Percentiles rank a stretch among this genome's conserved stretches.
These are phyloP conservation scores for Scelioninae gen. 1 DNA, from an alignment of 2,888 invertebrate species.

Conservation along the genomic window DNA sequence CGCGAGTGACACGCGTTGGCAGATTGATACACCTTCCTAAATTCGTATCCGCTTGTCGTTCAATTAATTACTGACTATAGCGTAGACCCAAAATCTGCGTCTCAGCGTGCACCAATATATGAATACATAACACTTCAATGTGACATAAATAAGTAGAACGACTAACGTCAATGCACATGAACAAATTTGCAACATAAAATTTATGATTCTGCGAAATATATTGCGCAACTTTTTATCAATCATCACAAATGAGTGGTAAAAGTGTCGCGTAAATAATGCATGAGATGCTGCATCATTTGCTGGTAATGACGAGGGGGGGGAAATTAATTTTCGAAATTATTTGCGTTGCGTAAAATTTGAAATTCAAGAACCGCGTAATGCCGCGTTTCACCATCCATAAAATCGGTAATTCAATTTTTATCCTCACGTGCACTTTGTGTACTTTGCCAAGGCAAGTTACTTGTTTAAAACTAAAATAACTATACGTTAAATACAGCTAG, in stretches of 20 bases:
- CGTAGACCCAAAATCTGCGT: conserved; percentile 29
- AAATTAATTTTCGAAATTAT: background rate
- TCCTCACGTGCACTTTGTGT: too few species aligned
- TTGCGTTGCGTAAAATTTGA: too few species aligned
- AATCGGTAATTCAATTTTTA: too few species aligned
- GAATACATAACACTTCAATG: conserved; percentile 1
- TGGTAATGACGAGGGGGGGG: background rate
- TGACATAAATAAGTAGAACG: conserved; percentile 16
- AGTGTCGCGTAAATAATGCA: background rate
- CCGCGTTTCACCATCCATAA: too few species aligned
- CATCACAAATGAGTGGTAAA: background rate
- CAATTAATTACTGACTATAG: conserved; percentile 54
- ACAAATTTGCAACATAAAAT: background rate
- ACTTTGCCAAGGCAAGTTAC: too few species aligned
- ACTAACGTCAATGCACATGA: conserved; percentile 5
- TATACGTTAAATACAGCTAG: background rate
- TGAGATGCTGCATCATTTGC: background rate
- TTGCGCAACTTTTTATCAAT: background rate
- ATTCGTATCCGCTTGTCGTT: conserved; percentile 51
- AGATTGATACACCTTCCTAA: conserved; percentile 63
- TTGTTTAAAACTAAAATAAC: background rate
- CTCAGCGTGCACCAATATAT: conserved; percentile 11
- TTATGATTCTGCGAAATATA: background rate
- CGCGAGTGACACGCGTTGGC: conserved; percentile 40
- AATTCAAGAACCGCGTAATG: too few species aligned